Conservation (phyloP, 2,113 vertebrate genomes). For the Myrmecobius fasciatus region DNA sequence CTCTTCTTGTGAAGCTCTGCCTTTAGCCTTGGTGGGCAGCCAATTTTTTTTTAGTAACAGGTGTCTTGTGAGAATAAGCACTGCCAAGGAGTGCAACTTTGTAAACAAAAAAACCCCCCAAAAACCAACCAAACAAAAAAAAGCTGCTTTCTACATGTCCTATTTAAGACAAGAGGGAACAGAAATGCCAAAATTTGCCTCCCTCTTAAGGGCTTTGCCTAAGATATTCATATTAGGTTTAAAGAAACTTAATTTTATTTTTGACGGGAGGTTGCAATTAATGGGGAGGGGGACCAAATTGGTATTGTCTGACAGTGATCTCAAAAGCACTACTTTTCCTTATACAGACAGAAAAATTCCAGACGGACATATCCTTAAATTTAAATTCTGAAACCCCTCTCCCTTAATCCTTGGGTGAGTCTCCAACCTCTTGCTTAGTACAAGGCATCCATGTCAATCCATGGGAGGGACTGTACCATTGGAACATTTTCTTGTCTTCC, state of each 20-base stretch:
- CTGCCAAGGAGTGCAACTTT: background rate
- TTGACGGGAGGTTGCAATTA: background rate
- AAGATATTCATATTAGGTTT: background rate
- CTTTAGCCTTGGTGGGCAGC: background rate
- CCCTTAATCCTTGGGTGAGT: background rate
- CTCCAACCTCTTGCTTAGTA: background rate
- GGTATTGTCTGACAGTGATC: background rate
- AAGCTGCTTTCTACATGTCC: background rate
- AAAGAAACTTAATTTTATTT: background rate
- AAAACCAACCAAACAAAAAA: too few relatives aligned
- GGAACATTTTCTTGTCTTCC: background rate
- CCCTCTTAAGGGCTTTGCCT: background rate
- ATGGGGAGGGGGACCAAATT: background rate
- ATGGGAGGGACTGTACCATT: background rate
- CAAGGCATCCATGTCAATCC: background rate
- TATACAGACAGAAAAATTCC: background rate
- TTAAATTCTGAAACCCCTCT: background rate
- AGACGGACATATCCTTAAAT: background rate
- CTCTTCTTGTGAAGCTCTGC: background rate
- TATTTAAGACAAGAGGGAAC: constrained; percentile 5
- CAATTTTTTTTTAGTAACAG: constrained; percentile 37
- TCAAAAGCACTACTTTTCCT: background rate
- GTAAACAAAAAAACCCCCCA: background rate
- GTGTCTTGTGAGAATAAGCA: constrained; percentile 28
- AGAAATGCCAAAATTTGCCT: background rate